Conservation (phyloP, 2,888 invertebrate genomes). For the Fragum whitleyi region DNA sequence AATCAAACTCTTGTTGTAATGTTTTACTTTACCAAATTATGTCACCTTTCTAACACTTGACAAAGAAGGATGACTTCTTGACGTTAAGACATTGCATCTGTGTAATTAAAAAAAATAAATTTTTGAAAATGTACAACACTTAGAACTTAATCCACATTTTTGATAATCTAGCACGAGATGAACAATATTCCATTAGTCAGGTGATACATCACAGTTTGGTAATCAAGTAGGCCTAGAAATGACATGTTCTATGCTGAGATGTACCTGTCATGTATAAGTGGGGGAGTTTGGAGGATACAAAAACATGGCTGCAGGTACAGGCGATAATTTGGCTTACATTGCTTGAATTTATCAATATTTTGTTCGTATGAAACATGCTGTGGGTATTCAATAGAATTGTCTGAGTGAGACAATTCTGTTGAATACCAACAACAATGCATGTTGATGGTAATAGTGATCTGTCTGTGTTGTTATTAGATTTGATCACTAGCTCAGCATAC, state of each 20-base stretch:
- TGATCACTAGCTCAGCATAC: no score
- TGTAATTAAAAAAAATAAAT: no score
- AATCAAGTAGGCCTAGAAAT: slow-evolving; percentile 11
- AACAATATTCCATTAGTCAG: slow-evolving; percentile 27
- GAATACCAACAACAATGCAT: not conserved
- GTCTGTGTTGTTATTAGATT: no score
- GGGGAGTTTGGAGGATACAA: not conserved
- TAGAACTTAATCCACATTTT: no score
- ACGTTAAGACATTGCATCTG: no score
- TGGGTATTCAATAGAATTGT: not conserved
- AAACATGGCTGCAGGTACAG: not conserved
- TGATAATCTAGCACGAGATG: not conserved
- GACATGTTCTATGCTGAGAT: slow-evolving; percentile 5
- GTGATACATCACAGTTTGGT: not conserved
- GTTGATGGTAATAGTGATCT: not conserved
- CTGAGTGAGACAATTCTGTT: not conserved
- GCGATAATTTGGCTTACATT: not conserved
- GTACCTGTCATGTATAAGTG: not conserved
- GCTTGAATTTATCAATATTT: no score
- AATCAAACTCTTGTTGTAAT: no score
- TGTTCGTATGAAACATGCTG: not conserved
- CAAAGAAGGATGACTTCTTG: no score
- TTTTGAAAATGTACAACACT: no score
- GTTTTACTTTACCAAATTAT: no score
- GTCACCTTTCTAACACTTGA: no score